Evolutionary conservation across 2,888 invertebrate genomes (phyloP).

Genomic region (Spodoptera littoralis): DNA sequence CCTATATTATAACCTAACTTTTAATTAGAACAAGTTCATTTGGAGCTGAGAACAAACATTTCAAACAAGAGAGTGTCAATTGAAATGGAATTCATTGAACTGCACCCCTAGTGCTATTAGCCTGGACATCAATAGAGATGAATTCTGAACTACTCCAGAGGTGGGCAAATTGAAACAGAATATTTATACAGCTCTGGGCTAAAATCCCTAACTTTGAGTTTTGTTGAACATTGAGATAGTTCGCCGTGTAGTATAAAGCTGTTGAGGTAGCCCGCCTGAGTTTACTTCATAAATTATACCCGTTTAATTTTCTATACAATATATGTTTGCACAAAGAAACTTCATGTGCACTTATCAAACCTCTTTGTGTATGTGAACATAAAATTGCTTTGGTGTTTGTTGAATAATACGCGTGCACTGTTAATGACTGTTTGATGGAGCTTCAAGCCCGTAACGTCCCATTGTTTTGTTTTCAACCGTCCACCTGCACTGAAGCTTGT

Average conservation of each 20-base stretch:
- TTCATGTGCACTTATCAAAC: slow-evolving; percentile 42
- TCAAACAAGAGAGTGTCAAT: slow-evolving; percentile 37
- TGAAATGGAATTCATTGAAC: slow-evolving; percentile 38
- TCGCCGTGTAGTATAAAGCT: slow-evolving; percentile 16
- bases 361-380: slow-evolving; percentile 50
- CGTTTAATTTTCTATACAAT: slow-evolving; percentile 22
- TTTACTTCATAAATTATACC: slow-evolving; percentile 37
- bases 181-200: slow-evolving; percentile 29
- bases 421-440: slow-evolving; percentile 66
- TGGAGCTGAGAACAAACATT: slow-evolving; percentile 27
- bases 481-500: slow-evolving; percentile 39
- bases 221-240: slow-evolving; percentile 42
- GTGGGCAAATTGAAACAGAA: slow-evolving; percentile 36
- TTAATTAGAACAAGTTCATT: slow-evolving; percentile 42
- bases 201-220: slow-evolving; percentile 34
- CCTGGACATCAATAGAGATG: slow-evolving; percentile 24
- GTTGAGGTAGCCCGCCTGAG: slow-evolving; percentile 11
- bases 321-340: slow-evolving; percentile 41
- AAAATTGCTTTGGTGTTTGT: slow-evolving; percentile 61
- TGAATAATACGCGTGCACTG: slow-evolving; percentile 54
- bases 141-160: slow-evolving; percentile 31
- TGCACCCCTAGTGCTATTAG: slow-evolving; percentile 40
- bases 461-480: slow-evolving; percentile 55
- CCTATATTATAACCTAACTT: slow-evolving; percentile 19
- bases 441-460: slow-evolving; percentile 46